Percentiles rank a stretch among this genome's conserved stretches.
phyloP scores from a whole-genome alignment of 37 sponge, comb jelly and placozoan genomes.

The Spongia lamella region DNA sequence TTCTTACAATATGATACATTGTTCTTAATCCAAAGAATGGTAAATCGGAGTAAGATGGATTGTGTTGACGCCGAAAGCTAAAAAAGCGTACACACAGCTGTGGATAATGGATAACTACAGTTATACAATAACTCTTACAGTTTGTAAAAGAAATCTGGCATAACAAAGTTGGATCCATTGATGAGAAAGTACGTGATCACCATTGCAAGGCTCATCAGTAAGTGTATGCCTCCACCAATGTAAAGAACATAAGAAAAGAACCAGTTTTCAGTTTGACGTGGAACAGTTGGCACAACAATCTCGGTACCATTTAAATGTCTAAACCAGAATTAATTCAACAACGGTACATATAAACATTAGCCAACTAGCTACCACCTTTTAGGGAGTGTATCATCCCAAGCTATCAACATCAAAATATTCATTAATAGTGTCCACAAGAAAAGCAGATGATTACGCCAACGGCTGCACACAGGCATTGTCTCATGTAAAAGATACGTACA shows the following conservation, averaged over 20 bases:
- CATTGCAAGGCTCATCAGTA: conserved; percentile 50
- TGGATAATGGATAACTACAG: background rate
- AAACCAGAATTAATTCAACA: no score
- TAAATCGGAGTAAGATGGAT: conserved; percentile 31
- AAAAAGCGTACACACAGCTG: background rate
- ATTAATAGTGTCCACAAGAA: no score
- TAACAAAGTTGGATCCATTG: conserved; percentile 59
- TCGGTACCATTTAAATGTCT: no score
- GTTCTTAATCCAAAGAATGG: conserved; percentile 42
- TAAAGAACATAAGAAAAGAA: conserved; percentile 29
- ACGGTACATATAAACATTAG: no score
- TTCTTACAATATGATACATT: conserved; percentile 29
- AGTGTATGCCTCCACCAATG: conserved; percentile 54
- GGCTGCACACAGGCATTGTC: no score
- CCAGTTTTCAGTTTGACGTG: no score
- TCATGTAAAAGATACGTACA: no score
- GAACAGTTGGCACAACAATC: no score
- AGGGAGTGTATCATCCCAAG: no score
- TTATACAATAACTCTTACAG: background rate
- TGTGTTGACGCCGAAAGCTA: background rate
- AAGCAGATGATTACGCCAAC: no score
- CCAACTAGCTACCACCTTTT: no score
- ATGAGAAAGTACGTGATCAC: conserved; percentile 57
- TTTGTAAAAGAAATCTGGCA: conserved; percentile 22
- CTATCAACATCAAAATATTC: no score